These are phyloP conservation scores for Aurelia aurita complex sp. Pacific DNA, from an alignment of 30 jellyfish, hydroid and myxozoan genomes.

Conservation along the genomic window DNA sequence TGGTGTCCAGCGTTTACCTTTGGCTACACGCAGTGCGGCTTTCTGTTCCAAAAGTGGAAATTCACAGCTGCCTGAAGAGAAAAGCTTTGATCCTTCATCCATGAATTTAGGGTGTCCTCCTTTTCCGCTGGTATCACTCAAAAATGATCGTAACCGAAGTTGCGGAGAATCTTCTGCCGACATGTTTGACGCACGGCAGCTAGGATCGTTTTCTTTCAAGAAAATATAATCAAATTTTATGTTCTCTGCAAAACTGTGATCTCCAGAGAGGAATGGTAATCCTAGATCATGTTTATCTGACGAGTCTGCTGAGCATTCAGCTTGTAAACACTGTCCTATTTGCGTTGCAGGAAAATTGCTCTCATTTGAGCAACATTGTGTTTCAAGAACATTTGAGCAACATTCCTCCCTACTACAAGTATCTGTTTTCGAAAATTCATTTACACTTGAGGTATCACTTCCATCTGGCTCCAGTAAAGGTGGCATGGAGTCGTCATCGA, in stretches of 20 bases:
- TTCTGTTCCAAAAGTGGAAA: conserved; percentile 19
- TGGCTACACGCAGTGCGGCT: conserved; percentile 2
- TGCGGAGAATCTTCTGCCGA: background rate
- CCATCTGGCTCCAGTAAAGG: background rate
- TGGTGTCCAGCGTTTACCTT: too few relatives aligned
- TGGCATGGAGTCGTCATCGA: background rate
- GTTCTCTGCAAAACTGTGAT: background rate
- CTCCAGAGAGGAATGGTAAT: background rate
- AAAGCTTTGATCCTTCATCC: background rate
- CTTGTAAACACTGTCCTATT: background rate
- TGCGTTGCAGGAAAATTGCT: background rate
- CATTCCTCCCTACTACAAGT: background rate
- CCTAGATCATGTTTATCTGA: background rate
- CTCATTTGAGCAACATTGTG: background rate
- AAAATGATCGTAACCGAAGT: background rate
- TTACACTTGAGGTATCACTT: background rate
- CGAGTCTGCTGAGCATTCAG: background rate
- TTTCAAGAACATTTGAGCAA: background rate
- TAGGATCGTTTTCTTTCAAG: background rate
- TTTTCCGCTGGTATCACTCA: background rate
- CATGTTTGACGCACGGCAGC: background rate
- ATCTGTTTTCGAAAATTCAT: background rate
- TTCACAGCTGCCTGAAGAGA: background rate
- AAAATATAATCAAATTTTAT: background rate
- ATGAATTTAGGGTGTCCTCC: background rate